Base-by-base conservation (phyloP, 2,113 vertebrate species). In the Acinonyx jubatus region DNA sequence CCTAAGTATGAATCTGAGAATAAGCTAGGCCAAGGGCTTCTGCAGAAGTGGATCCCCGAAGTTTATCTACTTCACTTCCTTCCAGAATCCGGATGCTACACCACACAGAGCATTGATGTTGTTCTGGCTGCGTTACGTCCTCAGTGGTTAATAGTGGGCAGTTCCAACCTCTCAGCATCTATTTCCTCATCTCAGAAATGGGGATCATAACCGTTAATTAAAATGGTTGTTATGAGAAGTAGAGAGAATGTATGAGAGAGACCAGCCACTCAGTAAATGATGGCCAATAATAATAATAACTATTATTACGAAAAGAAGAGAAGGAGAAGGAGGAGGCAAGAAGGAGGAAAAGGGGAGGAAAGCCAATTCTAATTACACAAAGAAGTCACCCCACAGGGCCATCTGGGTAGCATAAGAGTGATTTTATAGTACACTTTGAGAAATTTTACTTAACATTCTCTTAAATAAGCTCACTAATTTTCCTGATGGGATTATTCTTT, bases 401-500 rank as follows among this genome's bases (percentile, higher is more conserved):
- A 92, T 91, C 83, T 93, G 83, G 79, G 87, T 85, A 82, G 52
- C 63, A 6, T 27, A 83, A 71, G 87, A 82, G 38, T 91, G 61
- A 82, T 78, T 96, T 96, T 83, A 95, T n/a, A 76, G 73, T 31
- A 66, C 15, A 48, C 63, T 84, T 91, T 81, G 41, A 94, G 96
- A 94, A 94, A 76, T 79, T 19, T 7, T 89, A 82, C 23, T 94
- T 90, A 86, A 94, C 48, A 25, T 92, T 81, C 82, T 92, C 68
- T 89, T 93, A 85, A 93, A 87, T 16, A 86, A 69, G 21, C 52
- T 69, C n/a, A 6, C 85, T 96, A 57, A 93, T 87, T 96, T 93
- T 66, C 89, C 69, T 86, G 76, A 86, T 95, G 96, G 61, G n/a
- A 50, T 89, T 86, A 57, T 93, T 73, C 89, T 94, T 95, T 92